Conservation (phyloP, 2,113 vertebrate genomes). For the Nibea coibor region DNA sequence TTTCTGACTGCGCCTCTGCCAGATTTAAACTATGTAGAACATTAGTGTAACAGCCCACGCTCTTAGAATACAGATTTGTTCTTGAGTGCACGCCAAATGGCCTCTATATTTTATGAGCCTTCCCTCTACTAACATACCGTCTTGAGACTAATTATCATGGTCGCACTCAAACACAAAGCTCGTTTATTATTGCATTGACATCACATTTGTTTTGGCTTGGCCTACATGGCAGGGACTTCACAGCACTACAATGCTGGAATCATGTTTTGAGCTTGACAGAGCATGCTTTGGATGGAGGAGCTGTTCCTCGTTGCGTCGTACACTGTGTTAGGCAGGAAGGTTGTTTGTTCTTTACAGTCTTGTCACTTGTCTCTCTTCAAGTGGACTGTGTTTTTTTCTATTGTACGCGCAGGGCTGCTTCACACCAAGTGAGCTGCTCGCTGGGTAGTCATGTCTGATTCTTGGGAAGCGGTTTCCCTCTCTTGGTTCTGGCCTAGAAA, state of each 20-base stretch:
- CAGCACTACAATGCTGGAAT: constrained; percentile 42
- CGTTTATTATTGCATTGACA: constrained; percentile 77
- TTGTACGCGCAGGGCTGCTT: background rate
- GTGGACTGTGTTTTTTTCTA: constrained; percentile 45
- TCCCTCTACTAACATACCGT: constrained; percentile 74
- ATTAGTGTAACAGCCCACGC: constrained; percentile 78
- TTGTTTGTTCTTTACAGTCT: constrained; percentile 49
- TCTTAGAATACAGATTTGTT: constrained; percentile 78
- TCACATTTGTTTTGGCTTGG: constrained; percentile 78
- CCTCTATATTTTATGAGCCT: constrained; percentile 81
- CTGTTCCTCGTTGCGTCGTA: constrained; percentile 18
- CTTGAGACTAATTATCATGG: constrained; percentile 83
- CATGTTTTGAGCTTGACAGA: constrained; percentile 51
- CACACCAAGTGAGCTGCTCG: constrained; percentile 32
- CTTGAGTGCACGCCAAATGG: constrained; percentile 78
- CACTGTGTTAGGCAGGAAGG: constrained; percentile 34
- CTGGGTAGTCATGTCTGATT: constrained; percentile 52
- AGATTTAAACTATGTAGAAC: constrained; percentile 78
- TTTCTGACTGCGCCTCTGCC: constrained; percentile 73
- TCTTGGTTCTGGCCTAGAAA: constrained; percentile 69
- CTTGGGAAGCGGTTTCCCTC: constrained; percentile 65
- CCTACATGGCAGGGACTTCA: constrained; percentile 71
- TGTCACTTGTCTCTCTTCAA: constrained; percentile 50
- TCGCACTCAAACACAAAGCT: constrained; percentile 78
- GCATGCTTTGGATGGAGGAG: constrained; percentile 48